Percentiles rank a stretch among this genome's conserved stretches.
These are phyloP conservation scores for Falco punctatus DNA, from an alignment of 2,113 vertebrate species.

Conservation along the genomic window DNA sequence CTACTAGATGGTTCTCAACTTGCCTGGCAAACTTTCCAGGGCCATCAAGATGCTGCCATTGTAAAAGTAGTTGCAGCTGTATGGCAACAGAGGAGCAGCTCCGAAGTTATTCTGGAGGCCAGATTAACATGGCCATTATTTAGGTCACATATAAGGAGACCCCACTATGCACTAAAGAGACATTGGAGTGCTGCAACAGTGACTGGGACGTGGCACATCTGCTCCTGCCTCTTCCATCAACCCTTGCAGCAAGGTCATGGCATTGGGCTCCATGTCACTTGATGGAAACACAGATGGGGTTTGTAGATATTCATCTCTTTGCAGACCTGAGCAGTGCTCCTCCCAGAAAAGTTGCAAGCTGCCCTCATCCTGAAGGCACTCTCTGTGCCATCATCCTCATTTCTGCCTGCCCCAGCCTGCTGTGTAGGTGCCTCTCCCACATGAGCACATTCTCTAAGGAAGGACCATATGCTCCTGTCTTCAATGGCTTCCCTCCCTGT, in stretches of 20 bases:
- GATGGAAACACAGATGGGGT: neutral
- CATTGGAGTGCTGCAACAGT: neutral
- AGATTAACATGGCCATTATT: neutral
- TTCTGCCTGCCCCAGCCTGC: neutral
- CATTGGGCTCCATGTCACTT: rapidly evolving
- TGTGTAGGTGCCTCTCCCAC: neutral
- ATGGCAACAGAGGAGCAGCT: neutral
- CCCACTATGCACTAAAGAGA: rapidly evolving
- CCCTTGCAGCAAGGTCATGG: neutral
- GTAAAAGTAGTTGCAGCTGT: neutral
- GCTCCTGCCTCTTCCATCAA: neutral
- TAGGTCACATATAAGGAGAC: neutral
- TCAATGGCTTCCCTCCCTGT: neutral
- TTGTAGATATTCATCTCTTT: neutral
- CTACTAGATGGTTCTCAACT: neutral
- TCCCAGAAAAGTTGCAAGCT: neutral
- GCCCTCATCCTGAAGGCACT: neutral
- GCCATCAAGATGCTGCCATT: neutral
- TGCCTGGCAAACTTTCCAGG: neutral
- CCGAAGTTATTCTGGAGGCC: neutral
- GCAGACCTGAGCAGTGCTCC: neutral
- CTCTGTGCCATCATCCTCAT: neutral
- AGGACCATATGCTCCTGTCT: neutral
- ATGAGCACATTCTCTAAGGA: neutral
- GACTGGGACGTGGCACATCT: neutral